Percentiles rank a stretch among this genome's conserved stretches.
Evolutionary conservation across 1,140 invertebrate genomes (phyloP).

Genomic region (Lasaia peninsularis): DNA sequence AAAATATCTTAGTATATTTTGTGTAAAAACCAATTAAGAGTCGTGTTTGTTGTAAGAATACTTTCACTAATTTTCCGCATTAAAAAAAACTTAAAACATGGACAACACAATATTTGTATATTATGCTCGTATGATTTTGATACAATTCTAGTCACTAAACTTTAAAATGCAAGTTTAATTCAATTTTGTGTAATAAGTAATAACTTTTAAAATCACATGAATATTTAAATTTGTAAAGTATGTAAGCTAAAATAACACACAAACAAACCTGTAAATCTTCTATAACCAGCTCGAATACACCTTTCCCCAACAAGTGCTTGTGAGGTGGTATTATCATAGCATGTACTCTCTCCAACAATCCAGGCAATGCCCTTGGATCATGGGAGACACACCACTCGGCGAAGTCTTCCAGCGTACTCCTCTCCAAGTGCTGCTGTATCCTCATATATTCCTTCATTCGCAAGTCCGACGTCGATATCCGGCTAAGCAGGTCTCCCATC

Average conservation of each 20-base stretch:
- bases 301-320: slow-evolving; percentile 53
- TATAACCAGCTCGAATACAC: slow-evolving; percentile 70
- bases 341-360: slow-evolving; percentile 83
- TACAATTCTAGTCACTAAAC: too few relatives aligned
- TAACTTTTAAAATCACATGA: not conserved
- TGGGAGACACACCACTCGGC: slow-evolving; percentile 82
- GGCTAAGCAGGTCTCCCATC: slow-evolving; percentile 78
- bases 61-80: too few relatives aligned
- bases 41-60: too few relatives aligned
- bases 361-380: slow-evolving; percentile 79
- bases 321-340: slow-evolving; percentile 74
- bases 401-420: slow-evolving; percentile 82
- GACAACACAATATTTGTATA: too few relatives aligned
- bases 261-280: slow-evolving; percentile 73
- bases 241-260: not conserved
- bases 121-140: too few relatives aligned
- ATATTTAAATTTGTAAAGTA: not conserved
- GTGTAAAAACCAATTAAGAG: too few relatives aligned
- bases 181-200: too few relatives aligned
- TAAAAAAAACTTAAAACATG: too few relatives aligned
- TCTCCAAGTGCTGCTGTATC: slow-evolving; percentile 77
- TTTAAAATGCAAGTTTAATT: too few relatives aligned
- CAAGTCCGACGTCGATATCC: slow-evolving; percentile 77
- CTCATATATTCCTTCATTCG: slow-evolving; percentile 78
- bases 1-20: too few relatives aligned